phyloP scores from a whole-genome alignment of 2,113 vertebrate species.

The Tangachromis dhanisi region DNA sequence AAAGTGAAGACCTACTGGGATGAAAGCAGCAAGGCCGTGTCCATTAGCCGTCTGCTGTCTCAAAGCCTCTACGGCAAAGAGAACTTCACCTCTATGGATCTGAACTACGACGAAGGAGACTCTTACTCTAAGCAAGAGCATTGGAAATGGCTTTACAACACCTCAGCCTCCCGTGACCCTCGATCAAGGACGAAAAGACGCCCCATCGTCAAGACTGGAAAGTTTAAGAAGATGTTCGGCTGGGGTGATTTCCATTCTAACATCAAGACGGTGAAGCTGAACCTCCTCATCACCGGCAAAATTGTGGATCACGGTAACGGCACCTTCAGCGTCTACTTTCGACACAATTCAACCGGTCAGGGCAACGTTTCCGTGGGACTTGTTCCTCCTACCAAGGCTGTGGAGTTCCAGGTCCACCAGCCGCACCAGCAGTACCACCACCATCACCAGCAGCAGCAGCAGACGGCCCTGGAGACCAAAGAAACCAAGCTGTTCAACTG shows the following conservation, averaged over 20 bases:
- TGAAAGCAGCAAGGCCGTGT: constrained; percentile 85
- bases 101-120: constrained; percentile 81
- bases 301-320: constrained; percentile 98
- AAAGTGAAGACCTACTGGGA: constrained; percentile 87
- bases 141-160: constrained; percentile 91
- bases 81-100: constrained; percentile 84
- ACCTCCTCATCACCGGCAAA: constrained; percentile 96
- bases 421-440: constrained; percentile 54
- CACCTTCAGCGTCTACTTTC: constrained; percentile 97
- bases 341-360: constrained; percentile 95
- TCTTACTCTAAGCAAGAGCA: constrained; percentile 86
- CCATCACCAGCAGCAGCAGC: constrained; percentile 76
- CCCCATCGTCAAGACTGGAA: constrained; percentile 92
- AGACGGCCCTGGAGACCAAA: constrained; percentile 90
- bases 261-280: constrained; percentile 95
- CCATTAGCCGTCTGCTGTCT: constrained; percentile 87
- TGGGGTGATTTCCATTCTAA: constrained; percentile 99
- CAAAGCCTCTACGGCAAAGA: constrained; percentile 85
- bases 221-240: constrained; percentile 99
- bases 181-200: constrained; percentile 84
- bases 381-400: constrained; percentile 92
- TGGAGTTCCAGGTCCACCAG: constrained; percentile 86
- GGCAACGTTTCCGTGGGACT: constrained; percentile 95
- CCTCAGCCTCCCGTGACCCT: constrained; percentile 78
- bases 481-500: constrained; percentile 99